Percentiles rank a stretch among this genome's conserved stretches.
phyloP scores from a whole-genome alignment of 2,888 invertebrate genomes.

The Mythimna ferrago region DNA sequence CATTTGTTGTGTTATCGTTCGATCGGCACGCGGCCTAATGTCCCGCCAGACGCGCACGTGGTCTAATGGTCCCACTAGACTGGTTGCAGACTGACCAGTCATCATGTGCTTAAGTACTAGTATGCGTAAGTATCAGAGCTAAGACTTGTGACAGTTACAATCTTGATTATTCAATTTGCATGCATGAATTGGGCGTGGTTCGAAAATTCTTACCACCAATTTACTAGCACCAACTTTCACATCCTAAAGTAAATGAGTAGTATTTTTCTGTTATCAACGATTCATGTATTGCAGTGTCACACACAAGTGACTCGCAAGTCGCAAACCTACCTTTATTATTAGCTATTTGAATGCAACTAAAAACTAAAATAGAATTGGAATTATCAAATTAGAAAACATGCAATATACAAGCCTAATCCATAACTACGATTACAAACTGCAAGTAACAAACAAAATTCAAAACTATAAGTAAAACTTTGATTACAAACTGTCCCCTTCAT shows the following conservation, averaged over 20 bases:
- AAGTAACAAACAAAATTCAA: neutral
- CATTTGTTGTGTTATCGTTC: slow-evolving; percentile 42
- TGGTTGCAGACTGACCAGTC: slow-evolving; percentile 5
- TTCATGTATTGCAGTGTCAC: neutral
- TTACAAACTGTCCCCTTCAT: slow-evolving; percentile 9
- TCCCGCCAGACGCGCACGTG: slow-evolving; percentile 18
- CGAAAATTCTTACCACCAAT: neutral
- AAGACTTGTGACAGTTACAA: slow-evolving; percentile 12
- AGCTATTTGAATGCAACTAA: too few relatives aligned
- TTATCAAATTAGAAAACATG: neutral
- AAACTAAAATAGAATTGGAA: too few relatives aligned
- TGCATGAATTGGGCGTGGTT: neutral
- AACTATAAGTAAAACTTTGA: slow-evolving; percentile 11
- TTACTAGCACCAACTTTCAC: neutral
- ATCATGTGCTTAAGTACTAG: slow-evolving; percentile 20
- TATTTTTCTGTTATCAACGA: neutral
- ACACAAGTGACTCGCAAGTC: neutral
- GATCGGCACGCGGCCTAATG: slow-evolving; percentile 47
- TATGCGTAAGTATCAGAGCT: slow-evolving; percentile 12
- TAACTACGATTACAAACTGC: neutral
- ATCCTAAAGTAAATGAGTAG: too few relatives aligned
- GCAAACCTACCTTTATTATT: too few relatives aligned
- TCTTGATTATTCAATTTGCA: slow-evolving; percentile 12
- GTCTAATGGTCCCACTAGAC: slow-evolving; percentile 22
- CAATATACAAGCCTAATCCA: neutral